Percentiles rank a stretch among this genome's conserved stretches.
phyloP scores from a whole-genome alignment of 2,888 invertebrate genomes.

The Sylvicola fuscatus region DNA sequence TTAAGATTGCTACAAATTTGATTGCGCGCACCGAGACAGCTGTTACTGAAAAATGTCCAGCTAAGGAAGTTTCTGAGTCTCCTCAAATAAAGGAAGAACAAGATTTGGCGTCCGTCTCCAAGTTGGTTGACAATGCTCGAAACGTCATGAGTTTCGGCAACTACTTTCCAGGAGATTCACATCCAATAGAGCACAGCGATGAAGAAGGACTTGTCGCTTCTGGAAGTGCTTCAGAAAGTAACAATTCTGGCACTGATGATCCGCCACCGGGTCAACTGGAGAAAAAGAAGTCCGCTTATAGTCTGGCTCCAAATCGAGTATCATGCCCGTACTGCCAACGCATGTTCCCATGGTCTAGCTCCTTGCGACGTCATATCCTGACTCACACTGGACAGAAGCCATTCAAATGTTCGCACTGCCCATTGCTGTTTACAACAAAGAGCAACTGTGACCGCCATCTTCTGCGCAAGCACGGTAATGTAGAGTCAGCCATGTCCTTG shows the following conservation, averaged over 20 bases:
- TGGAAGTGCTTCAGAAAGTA: conserved; percentile 57
- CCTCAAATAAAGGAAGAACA: conserved; percentile 27
- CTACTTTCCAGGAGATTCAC: conserved; percentile 32
- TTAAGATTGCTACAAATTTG: conserved; percentile 33
- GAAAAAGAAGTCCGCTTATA: conserved; percentile 89
- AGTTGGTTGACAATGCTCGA: conserved; percentile 54
- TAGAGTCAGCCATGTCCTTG: conserved; percentile 24
- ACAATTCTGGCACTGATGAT: conserved; percentile 49
- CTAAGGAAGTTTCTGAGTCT: no score
- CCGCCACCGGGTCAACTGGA: conserved; percentile 13
- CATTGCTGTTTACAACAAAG: conserved; percentile 86
- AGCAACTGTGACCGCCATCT: conserved; percentile 93
- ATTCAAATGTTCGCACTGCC: conserved; percentile 85
- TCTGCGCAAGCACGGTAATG: conserved; percentile 61
- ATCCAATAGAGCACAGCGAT: conserved; percentile 26
- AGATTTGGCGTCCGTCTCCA: conserved; percentile 60
- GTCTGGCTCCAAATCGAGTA: conserved; percentile 83
- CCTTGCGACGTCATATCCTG: conserved; percentile 72
- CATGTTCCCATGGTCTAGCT: conserved; percentile 94
- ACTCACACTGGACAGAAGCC: conserved; percentile 96
- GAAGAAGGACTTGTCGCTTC: conserved; percentile 65
- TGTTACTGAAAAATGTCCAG: conserved; percentile 13
- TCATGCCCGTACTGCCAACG: conserved; percentile 84
- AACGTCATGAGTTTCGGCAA: conserved; percentile 37
- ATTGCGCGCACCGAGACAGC: conserved; percentile 30